These are phyloP conservation scores for Strongylocentrotus purpuratus DNA, from an alignment of 35 echinoderm and acorn worm genomes.

Conservation along the genomic window DNA sequence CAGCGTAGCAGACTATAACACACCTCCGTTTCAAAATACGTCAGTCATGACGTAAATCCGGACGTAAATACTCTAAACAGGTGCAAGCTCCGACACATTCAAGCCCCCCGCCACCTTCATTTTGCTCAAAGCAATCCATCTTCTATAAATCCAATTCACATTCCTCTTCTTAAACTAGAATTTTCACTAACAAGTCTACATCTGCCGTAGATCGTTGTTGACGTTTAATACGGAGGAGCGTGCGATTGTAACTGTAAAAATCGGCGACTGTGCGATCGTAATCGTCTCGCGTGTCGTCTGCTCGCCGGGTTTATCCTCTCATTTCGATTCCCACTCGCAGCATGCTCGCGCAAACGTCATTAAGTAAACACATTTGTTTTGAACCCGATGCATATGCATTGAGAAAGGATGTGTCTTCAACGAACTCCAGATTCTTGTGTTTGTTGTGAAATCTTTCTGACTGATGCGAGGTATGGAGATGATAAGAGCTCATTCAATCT, in stretches of 20 bases:
- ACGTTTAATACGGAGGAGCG: not conserved
- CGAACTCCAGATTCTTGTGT: too few species aligned
- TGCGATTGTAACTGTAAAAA: not conserved
- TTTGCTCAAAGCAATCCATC: not conserved
- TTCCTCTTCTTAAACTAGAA: not conserved
- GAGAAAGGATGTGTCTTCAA: too few species aligned
- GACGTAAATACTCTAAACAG: not conserved
- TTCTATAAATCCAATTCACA: not conserved
- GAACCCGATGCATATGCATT: too few species aligned
- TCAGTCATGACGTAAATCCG: not conserved
- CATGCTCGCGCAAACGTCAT: not conserved
- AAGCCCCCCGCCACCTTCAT: not conserved
- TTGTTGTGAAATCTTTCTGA: too few species aligned
- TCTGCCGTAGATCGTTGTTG: not conserved
- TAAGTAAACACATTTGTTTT: not conserved
- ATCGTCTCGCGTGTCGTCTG: not conserved
- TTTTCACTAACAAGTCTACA: not conserved
- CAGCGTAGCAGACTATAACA: not conserved
- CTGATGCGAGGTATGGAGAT: too few species aligned
- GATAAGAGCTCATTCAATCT: too few species aligned
- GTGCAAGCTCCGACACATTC: not conserved
- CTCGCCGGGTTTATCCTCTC: not conserved
- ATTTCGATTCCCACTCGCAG: not conserved
- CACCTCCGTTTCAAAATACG: not conserved
- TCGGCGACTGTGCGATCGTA: not conserved